Evolutionary conservation across 2,888 invertebrate genomes (phyloP).

Genomic region (Eupithecia vulgata): DNA sequence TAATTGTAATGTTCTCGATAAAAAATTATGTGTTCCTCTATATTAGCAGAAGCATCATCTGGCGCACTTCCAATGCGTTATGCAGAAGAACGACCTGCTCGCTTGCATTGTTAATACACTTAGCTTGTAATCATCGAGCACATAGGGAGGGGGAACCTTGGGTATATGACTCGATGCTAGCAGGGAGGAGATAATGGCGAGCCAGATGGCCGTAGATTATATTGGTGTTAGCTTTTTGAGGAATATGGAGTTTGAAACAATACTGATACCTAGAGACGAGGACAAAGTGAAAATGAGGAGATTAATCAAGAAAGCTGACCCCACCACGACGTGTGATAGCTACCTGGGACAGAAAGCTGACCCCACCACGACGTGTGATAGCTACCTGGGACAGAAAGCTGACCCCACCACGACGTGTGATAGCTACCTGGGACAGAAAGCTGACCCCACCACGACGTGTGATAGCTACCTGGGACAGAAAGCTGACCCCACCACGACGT

Average conservation of each 20-base stretch:
- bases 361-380: too few relatives aligned
- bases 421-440: too few relatives aligned
- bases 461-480: too few relatives aligned
- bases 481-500: too few relatives aligned
- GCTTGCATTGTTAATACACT: conserved; percentile 21
- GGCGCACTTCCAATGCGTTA: conserved; percentile 59
- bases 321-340: too few relatives aligned
- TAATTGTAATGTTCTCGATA: neutral
- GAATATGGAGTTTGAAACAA: neutral
- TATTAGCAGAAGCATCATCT: conserved; percentile 33
- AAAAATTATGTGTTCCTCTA: neutral
- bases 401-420: too few relatives aligned
- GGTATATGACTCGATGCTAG: too few relatives aligned
- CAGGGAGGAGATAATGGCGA: neutral
- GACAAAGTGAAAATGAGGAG: neutral
- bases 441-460: too few relatives aligned
- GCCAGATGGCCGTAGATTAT: neutral
- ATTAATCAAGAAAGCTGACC: too few relatives aligned
- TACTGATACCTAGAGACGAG: neutral
- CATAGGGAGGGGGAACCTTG: too few relatives aligned
- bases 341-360: too few relatives aligned
- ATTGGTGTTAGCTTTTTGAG: neutral
- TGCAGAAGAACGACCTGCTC: conserved; percentile 53
- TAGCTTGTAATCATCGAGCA: neutral
- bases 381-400: too few relatives aligned